Evolutionary conservation across 2,888 invertebrate species (phyloP).

Genomic region (Aelia acuminata): DNA sequence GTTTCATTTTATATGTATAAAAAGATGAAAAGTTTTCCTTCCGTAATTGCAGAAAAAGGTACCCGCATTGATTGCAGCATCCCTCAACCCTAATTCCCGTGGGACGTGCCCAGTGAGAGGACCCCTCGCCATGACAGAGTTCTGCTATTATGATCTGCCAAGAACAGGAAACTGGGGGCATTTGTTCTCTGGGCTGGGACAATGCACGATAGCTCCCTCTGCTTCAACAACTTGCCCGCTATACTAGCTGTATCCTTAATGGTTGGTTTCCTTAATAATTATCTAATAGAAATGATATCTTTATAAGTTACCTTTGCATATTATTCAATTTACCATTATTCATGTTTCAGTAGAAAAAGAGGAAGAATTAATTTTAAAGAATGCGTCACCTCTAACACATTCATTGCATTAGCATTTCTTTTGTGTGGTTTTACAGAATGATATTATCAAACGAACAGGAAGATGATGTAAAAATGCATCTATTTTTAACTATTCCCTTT

Average conservation of each 20-base stretch:
- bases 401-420: too few species aligned
- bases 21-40: background rate
- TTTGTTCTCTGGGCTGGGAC: background rate
- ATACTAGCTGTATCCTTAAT: background rate
- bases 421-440: too few species aligned
- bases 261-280: background rate
- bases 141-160: conserved; percentile 4
- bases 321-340: too few species aligned
- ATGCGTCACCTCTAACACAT: too few species aligned
- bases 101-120: background rate
- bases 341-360: too few species aligned
- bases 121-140: background rate
- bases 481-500: too few species aligned
- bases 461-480: too few species aligned
- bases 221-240: background rate
- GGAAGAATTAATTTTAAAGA: too few species aligned
- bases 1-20: too few species aligned
- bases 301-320: too few species aligned
- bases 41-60: background rate
- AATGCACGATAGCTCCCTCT: background rate
- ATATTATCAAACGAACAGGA: too few species aligned
- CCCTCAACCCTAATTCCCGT: background rate
- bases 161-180: background rate
- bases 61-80: background rate
- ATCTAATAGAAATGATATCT: too few species aligned